These are phyloP conservation scores for Thripadectes ignobilis DNA, from an alignment of 2,797 vertebrate genomes.

Conservation along the genomic window DNA sequence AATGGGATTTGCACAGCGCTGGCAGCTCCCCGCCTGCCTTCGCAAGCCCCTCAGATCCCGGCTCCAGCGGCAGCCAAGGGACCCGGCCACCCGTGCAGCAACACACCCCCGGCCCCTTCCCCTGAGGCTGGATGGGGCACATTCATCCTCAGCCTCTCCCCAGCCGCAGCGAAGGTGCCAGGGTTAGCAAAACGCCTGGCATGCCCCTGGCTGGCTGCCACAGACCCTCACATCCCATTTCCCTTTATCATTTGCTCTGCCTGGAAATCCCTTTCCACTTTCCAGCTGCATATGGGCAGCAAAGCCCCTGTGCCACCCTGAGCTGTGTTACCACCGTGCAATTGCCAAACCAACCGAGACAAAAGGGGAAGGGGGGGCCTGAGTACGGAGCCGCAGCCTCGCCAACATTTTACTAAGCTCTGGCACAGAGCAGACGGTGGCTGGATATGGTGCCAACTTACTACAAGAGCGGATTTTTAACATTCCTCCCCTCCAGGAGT, in stretches of 20 bases:
- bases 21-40: not conserved
- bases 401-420: slow-evolving; percentile 69
- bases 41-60: not conserved
- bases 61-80: not conserved
- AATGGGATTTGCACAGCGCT: not conserved
- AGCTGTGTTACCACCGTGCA: slow-evolving; percentile 20
- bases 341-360: slow-evolving; percentile 54
- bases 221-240: not conserved
- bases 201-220: not conserved
- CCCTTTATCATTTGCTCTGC: not conserved
- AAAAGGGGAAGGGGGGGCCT: slow-evolving; percentile 22
- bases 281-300: slow-evolving; percentile 36
- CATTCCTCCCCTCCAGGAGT: slow-evolving; percentile 73
- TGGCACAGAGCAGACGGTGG: slow-evolving; percentile 68
- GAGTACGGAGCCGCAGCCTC: slow-evolving; percentile 22
- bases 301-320: slow-evolving; percentile 42
- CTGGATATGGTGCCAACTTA: slow-evolving; percentile 74
- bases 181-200: not conserved
- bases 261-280: slow-evolving; percentile 24
- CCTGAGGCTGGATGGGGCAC: not conserved
- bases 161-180: not conserved
- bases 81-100: not conserved
- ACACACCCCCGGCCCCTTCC: not conserved
- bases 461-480: slow-evolving; percentile 70
- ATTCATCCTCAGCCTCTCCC: not conserved